A percentile compares a stretch with the other conserved stretches of the same genome.
Evolutionary conservation across 2,888 invertebrate species (phyloP).

Genomic region (Marronus borbonicus): DNA sequence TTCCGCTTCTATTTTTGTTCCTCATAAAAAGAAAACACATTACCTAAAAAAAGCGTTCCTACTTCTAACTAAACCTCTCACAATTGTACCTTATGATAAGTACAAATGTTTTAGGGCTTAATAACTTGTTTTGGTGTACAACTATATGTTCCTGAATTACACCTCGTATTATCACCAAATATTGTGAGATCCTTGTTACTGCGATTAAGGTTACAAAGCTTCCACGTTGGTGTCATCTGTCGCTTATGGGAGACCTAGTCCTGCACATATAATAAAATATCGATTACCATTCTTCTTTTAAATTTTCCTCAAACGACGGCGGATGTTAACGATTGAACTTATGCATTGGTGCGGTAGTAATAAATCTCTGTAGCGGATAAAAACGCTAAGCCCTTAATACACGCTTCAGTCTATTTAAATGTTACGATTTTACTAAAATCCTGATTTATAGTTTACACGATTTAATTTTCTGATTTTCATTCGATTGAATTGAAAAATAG

Average conservation of each 20-base stretch:
- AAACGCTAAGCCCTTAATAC: not conserved
- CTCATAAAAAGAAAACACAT: not conserved
- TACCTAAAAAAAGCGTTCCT: constrained; percentile 31
- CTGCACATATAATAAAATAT: constrained; percentile 29
- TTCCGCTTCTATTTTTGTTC: not conserved
- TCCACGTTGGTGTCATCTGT: constrained; percentile 12
- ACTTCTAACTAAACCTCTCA: constrained; percentile 7
- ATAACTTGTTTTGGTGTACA: constrained; percentile 6
- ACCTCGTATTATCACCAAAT: constrained; percentile 27
- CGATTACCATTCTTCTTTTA: constrained; percentile 22
- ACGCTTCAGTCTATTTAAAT: constrained; percentile 6
- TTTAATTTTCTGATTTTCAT: not conserved
- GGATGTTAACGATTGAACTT: constrained; percentile 14
- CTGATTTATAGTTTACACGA: constrained; percentile 8
- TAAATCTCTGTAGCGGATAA: constrained; percentile 16
- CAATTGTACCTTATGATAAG: not conserved
- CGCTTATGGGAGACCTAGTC: not conserved
- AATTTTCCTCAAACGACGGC: not conserved
- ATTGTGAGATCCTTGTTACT: constrained; percentile 12
- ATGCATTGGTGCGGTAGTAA: constrained; percentile 10
- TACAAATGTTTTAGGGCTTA: constrained; percentile 30
- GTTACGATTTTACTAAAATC: not conserved
- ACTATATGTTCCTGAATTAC: constrained; percentile 8
- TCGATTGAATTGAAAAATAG: not conserved
- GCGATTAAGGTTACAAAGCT: constrained; percentile 16